A percentile compares a stretch with the other conserved stretches of the same genome.
These are phyloP conservation scores for Cyprinodon tularosa DNA, from an alignment of 2,113 vertebrate genomes.

Conservation along the genomic window DNA sequence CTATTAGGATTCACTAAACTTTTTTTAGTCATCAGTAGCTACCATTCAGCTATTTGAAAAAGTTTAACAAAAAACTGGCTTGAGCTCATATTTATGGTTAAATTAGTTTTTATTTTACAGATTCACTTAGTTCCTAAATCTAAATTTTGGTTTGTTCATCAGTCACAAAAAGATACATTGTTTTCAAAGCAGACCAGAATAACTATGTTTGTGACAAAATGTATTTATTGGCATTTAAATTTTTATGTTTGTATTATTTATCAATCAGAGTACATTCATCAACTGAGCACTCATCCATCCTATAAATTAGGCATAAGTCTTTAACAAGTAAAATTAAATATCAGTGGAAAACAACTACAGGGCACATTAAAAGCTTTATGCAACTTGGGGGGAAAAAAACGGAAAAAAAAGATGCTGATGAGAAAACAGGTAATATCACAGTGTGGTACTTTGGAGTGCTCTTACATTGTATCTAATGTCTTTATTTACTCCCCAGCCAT, in stretches of 20 bases:
- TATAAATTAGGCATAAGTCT: conserved; percentile 32
- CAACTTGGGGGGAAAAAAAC: conserved; percentile 24
- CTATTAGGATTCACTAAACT: neutral
- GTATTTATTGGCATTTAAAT: conserved; percentile 42
- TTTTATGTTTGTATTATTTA: conserved; percentile 31
- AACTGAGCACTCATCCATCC: conserved; percentile 4
- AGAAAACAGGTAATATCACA: conserved; percentile 66
- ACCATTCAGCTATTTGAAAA: neutral
- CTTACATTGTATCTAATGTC: conserved; percentile 64
- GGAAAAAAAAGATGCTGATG: conserved; percentile 25
- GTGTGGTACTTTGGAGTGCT: conserved; percentile 62
- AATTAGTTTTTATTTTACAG: neutral
- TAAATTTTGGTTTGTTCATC: neutral
- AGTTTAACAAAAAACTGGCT: neutral
- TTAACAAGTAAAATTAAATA: conserved; percentile 67
- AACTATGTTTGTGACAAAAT: neutral
- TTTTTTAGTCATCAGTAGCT: neutral
- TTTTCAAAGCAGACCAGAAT: conserved; percentile 1
- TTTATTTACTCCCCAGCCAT: conserved; percentile 53
- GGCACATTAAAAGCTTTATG: conserved; percentile 69
- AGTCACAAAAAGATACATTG: neutral
- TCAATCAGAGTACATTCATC: conserved; percentile 30
- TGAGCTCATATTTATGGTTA: no score
- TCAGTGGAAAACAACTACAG: conserved; percentile 51
- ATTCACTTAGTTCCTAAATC: neutral